Base-by-base conservation (phyloP, 92 coral and sea anemone species). In the Actinernus sp. region DNA sequence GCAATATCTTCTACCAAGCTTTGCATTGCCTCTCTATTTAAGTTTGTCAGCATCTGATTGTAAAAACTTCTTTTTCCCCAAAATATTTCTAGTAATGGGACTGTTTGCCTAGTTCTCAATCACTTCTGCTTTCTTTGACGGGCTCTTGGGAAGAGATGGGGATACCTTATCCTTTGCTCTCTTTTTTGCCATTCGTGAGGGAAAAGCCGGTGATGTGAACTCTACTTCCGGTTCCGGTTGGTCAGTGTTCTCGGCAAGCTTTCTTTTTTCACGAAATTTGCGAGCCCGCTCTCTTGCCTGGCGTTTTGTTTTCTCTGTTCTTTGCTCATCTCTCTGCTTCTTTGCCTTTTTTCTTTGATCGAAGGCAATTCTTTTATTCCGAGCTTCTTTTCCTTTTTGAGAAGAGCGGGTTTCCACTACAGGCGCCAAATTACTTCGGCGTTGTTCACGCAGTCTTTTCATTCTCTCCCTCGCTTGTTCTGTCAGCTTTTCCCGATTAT, bases 401-500 rank as follows among this genome's bases (percentile, higher is more conserved):
- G 40, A 30, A 73, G 36, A 60, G 58, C 71, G 54, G 58, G 79
- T 60, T 73, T 64, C 52, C 24, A 11, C 76, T 33, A 31, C 41
- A 38, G 37, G 66, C 60, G 32, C 38, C 66, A 40, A 5, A 37
- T 7, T 34, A n/a, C n/a, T n/a, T n/a, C n/a, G n/a, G 23, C 40
- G 31, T 21, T 3, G 27, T 22, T 27, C 23, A 0, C 36, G 63
- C 32, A 45, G 0, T 71, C 55, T 71, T 45, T 58, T 34, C 67
- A 53, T 31, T 51, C 54, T 26, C 59, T 71, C 58, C 58, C 59
- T 0, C 2, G 68, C 68, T 40, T 71, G 57, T 58, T 71, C 78
- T 38, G 49, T 49, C 16, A 58, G 61, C 53, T 72, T 60, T 72
- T 59, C 79, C 59, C 57, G 47, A 72, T 72, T 72, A 13, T 28